phyloP scores from a whole-genome alignment of 1,140 invertebrate species.

The Acyrthosiphon pisum region DNA sequence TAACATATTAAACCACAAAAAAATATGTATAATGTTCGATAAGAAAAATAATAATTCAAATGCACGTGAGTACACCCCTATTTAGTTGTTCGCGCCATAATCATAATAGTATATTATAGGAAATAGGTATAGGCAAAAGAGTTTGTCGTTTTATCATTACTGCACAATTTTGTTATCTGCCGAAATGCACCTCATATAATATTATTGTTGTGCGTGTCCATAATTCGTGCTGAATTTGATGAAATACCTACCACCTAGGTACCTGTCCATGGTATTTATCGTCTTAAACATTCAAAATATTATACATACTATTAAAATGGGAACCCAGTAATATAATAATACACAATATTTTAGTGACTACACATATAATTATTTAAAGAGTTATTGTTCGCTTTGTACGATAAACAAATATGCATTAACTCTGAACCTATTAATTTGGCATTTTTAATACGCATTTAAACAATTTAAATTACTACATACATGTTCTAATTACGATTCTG shows the following conservation, averaged over 20 bases:
- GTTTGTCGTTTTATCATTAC: not conserved
- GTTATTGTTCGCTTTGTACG: not conserved
- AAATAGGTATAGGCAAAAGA: not conserved
- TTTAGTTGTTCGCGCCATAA: not conserved
- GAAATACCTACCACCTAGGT: no score
- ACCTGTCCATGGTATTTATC: not conserved
- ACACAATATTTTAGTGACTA: not conserved
- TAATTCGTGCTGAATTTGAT: no score
- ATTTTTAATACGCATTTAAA: not conserved
- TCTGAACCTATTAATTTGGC: not conserved
- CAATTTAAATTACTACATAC: not conserved
- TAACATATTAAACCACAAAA: not conserved
- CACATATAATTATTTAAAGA: not conserved
- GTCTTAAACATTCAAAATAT: not conserved
- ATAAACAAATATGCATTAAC: not conserved
- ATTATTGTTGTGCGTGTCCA: not conserved
- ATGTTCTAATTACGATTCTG: not conserved
- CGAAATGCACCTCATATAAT: not conserved
- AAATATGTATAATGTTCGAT: not conserved
- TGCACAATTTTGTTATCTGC: not conserved
- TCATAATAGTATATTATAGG: no score
- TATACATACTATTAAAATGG: not conserved
- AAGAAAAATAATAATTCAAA: not conserved
- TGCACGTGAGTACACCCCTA: not conserved
- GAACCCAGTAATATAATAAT: not conserved